Evolutionary conservation across 2,113 vertebrate species (phyloP).

Genomic region (Sphaerodactylus townsendi): DNA sequence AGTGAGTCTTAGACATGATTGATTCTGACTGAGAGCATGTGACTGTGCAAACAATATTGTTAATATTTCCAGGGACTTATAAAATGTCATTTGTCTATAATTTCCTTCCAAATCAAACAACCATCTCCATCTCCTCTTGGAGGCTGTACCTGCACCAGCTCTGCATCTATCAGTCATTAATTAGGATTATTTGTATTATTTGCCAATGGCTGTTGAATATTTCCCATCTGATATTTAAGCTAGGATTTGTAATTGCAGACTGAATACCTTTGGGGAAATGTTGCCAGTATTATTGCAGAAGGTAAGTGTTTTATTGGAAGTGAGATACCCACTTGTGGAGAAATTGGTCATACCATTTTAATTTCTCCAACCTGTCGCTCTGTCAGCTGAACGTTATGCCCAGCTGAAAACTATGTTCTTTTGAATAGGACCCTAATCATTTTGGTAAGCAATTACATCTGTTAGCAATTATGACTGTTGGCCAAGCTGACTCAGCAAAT

Average conservation of each 20-base stretch:
- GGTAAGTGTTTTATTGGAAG: not conserved
- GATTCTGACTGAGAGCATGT: not conserved
- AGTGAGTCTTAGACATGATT: not conserved
- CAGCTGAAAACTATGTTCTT: no score
- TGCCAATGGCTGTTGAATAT: not conserved
- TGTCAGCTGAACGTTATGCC: no score
- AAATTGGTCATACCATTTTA: no score
- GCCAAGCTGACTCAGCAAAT: no score
- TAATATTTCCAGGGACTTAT: not conserved
- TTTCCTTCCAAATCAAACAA: conserved; percentile 39
- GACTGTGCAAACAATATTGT: not conserved
- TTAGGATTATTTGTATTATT: conserved; percentile 3
- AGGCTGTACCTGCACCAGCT: conserved; percentile 3
- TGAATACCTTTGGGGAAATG: not conserved
- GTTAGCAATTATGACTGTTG: no score
- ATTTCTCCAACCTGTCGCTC: no score
- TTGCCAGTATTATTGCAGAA: not conserved
- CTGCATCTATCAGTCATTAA: not conserved
- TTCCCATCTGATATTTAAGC: not conserved
- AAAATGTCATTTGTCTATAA: conserved; percentile 2
- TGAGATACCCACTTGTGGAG: no score
- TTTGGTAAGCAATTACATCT: no score
- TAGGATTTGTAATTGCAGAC: conserved; percentile 1
- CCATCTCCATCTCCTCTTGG: conserved; percentile 27
- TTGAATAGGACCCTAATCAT: no score